These are phyloP conservation scores for Blera fallax DNA, from an alignment of 2,888 invertebrate genomes.

Conservation along the genomic window DNA sequence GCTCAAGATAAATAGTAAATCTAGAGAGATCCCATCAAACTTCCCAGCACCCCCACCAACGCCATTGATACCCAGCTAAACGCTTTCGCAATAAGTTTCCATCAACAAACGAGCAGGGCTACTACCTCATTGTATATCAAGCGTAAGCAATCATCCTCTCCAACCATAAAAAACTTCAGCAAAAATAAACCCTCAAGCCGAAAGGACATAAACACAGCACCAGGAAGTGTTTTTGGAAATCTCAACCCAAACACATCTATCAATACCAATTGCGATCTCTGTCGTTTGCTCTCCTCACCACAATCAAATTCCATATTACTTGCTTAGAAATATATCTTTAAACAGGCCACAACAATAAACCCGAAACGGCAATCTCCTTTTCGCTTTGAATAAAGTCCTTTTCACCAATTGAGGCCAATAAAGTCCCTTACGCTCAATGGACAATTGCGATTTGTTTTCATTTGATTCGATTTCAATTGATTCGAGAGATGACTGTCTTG, in stretches of 20 bases:
- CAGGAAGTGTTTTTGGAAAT: not conserved
- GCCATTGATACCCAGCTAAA: not conserved
- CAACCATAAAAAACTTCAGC: not conserved
- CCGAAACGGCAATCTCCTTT: not conserved
- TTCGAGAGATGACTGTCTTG: not conserved
- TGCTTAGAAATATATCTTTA: not conserved
- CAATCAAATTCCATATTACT: not conserved
- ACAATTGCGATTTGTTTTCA: constrained; percentile 49
- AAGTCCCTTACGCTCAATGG: constrained; percentile 16
- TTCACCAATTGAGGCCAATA: constrained; percentile 22
- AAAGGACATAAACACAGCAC: not conserved
- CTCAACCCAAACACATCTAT: not conserved
- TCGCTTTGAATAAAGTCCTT: constrained; percentile 20
- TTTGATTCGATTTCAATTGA: constrained; percentile 50
- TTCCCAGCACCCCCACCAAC: not conserved
- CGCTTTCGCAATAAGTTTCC: not conserved
- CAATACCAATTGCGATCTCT: constrained; percentile 28
- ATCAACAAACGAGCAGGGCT: not conserved
- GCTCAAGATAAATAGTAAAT: not conserved
- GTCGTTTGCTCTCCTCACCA: not conserved
- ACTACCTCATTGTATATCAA: not conserved
- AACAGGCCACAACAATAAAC: constrained; percentile 11
- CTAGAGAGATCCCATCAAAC: not conserved
- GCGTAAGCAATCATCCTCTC: not conserved
- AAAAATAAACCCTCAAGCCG: not conserved